A percentile compares a stretch with the other conserved stretches of the same genome.
Evolutionary conservation across 2,797 vertebrate genomes (phyloP).

Genomic region (Galaxias olidus): DNA sequence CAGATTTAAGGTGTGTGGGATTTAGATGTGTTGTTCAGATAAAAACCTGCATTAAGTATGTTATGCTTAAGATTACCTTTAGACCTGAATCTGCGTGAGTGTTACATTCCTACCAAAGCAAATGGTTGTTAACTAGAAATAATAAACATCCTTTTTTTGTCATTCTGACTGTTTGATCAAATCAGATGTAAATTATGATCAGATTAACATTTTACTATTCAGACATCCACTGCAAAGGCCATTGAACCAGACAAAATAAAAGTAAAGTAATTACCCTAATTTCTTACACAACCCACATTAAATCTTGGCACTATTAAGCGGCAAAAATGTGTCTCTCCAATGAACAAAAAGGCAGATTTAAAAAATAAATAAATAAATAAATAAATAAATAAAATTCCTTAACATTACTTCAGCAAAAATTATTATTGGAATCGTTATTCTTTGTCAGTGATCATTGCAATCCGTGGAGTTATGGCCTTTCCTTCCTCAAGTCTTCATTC

Average conservation of each 20-base stretch:
- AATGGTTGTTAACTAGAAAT: not conserved
- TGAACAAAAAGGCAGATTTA: not conserved
- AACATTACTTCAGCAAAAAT: not conserved
- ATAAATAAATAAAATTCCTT: no score
- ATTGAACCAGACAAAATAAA: constrained; percentile 34
- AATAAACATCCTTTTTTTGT: no score
- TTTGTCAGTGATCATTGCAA: not conserved
- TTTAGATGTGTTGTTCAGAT: no score
- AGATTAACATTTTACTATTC: constrained; percentile 37
- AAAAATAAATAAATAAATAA: no score
- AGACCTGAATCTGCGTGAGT: no score
- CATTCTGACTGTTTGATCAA: no score
- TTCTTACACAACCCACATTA: no score
- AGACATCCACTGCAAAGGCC: constrained; percentile 22
- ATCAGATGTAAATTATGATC: not conserved
- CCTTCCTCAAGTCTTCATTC: not conserved
- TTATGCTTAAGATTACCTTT: no score
- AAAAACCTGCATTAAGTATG: no score
- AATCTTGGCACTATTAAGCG: no score
- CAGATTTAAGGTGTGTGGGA: constrained; percentile 43
- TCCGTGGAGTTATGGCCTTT: not conserved
- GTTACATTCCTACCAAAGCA: no score
- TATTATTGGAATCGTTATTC: no score
- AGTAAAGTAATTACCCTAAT: not conserved
- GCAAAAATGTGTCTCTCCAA: not conserved